phyloP scores from a whole-genome alignment of 2,888 invertebrate species.

The Norana najaformis region DNA sequence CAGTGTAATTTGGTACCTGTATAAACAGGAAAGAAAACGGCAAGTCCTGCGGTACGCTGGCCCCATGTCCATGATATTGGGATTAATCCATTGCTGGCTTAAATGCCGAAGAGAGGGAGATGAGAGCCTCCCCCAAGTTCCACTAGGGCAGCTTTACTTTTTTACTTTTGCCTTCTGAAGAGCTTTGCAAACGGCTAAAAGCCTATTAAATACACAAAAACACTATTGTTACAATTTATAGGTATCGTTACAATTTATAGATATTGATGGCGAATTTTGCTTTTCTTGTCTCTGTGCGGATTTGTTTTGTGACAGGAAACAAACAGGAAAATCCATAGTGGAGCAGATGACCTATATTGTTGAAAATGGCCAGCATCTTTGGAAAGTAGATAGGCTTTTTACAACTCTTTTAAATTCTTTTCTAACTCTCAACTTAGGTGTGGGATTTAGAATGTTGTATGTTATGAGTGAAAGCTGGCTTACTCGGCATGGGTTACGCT shows the following conservation, averaged over 20 bases:
- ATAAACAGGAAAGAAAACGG: background rate
- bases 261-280: too few species aligned
- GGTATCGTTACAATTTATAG: background rate
- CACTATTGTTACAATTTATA: background rate
- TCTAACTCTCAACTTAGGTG: background rate
- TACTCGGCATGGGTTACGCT: background rate
- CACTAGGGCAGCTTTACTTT: background rate
- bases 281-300: too few species aligned
- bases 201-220: background rate
- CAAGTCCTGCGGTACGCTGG: background rate
- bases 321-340: too few species aligned
- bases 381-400: background rate
- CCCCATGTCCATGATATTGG: background rate
- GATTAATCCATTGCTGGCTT: background rate
- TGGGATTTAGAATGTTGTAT: background rate
- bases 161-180: background rate
- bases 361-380: background rate
- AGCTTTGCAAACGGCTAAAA: background rate
- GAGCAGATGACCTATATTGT: too few species aligned
- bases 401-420: too few species aligned
- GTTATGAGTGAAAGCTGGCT: background rate
- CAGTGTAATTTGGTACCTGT: background rate
- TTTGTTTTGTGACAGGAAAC: too few species aligned
- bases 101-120: too few species aligned
- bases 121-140: background rate